phyloP scores from a whole-genome alignment of 2,888 invertebrate species.

The Agrotis exclamationis region DNA sequence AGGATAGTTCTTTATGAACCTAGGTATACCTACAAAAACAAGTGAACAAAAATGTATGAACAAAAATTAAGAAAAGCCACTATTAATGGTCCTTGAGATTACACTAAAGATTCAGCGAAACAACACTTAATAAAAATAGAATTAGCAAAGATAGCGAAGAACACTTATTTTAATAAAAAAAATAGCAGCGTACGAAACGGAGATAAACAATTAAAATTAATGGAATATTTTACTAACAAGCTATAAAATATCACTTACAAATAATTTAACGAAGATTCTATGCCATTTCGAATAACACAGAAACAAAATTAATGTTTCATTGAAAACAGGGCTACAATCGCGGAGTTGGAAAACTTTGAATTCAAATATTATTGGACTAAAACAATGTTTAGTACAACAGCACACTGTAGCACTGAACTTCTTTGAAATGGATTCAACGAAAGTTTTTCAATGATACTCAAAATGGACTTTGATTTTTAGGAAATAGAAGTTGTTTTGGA shows the following conservation, averaged over 20 bases:
- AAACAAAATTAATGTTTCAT: conserved; percentile 54
- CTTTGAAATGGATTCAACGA: conserved; percentile 12
- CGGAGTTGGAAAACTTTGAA: conserved; percentile 55
- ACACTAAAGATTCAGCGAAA: not conserved
- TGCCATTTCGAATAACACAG: conserved; percentile 42
- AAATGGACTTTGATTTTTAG: conserved; percentile 37
- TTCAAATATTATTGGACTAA: conserved; percentile 63
- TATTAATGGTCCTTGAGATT: no score
- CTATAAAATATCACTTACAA: conserved; percentile 57
- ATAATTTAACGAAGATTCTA: conserved; percentile 46
- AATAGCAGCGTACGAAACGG: not conserved
- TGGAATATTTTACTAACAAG: conserved; percentile 30
- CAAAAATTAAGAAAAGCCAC: no score
- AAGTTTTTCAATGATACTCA: conserved; percentile 39
- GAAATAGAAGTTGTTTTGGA: conserved; percentile 19
- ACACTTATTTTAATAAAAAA: conserved; percentile 3
- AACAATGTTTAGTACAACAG: conserved; percentile 58
- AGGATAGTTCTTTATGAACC: no score
- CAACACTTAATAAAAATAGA: not conserved
- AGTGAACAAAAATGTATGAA: no score
- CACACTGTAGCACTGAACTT: conserved; percentile 26
- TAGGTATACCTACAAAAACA: no score
- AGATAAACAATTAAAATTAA: conserved; percentile 20
- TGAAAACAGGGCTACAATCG: conserved; percentile 46
- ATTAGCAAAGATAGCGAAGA: not conserved